Conservation (phyloP, 2,888 invertebrate genomes). For the Teleiodes luculella region DNA sequence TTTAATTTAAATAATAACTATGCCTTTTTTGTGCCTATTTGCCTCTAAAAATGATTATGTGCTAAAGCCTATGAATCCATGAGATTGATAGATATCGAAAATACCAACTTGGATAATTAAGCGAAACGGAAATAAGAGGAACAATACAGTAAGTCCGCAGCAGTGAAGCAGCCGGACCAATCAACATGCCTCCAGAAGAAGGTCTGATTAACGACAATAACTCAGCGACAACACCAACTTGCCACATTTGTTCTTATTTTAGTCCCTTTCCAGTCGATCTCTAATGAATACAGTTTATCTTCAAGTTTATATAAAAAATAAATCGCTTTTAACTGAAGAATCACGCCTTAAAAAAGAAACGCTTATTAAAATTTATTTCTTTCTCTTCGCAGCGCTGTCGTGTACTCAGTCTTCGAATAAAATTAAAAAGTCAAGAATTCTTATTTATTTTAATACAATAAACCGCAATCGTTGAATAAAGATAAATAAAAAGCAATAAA, state of each 20-base stretch:
- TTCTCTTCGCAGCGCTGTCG: conserved; percentile 73
- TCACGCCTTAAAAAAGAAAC: conserved; percentile 79
- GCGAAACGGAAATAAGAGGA: conserved; percentile 56
- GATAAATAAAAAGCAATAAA: conserved; percentile 79
- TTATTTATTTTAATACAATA: conserved; percentile 80
- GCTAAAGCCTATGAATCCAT: too few species aligned
- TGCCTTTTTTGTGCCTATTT: too few species aligned
- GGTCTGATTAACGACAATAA: conserved; percentile 74
- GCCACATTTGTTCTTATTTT: conserved; percentile 72
- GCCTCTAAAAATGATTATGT: too few species aligned
- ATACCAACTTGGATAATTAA: conserved; percentile 49
- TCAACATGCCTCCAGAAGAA: conserved; percentile 61
- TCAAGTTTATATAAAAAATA: conserved; percentile 77
- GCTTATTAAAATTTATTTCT: conserved; percentile 80
- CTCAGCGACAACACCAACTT: conserved; percentile 71
- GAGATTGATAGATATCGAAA: neutral
- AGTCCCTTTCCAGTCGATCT: conserved; percentile 75
- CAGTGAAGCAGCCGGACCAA: conserved; percentile 41
- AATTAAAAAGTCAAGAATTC: conserved; percentile 79
- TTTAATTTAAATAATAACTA: neutral
- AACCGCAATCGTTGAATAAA: conserved; percentile 79
- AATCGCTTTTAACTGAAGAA: conserved; percentile 78
- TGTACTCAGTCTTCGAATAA: conserved; percentile 74
- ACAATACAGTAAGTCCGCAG: conserved; percentile 49
- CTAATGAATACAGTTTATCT: conserved; percentile 79